Conservation (phyloP, 1,140 invertebrate species). For the Tribolium castaneum region DNA sequence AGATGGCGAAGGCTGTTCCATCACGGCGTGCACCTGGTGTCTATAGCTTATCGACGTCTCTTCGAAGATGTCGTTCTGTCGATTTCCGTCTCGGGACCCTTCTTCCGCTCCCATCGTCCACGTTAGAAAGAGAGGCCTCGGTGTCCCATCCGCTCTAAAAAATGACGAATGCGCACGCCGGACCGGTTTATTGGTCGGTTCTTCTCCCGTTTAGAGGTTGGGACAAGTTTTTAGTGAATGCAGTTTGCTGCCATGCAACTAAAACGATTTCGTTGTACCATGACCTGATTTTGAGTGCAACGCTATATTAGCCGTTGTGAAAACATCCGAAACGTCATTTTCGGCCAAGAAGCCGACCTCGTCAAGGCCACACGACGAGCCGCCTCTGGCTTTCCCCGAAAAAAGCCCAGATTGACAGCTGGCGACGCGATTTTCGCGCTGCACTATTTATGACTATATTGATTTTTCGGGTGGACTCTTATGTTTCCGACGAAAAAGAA, state of each 20-base stretch:
- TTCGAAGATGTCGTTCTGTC: constrained; percentile 23
- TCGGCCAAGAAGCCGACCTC: constrained; percentile 40
- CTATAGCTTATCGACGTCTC: neutral
- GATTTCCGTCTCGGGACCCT: constrained; percentile 11
- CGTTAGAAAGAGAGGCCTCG: neutral
- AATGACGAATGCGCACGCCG: constrained; percentile 57
- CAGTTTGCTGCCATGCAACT: constrained; percentile 58
- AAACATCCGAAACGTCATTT: constrained; percentile 54
- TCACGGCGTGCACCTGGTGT: neutral
- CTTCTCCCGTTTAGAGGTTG: constrained; percentile 60
- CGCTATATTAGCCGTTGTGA: constrained; percentile 56
- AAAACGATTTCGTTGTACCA: constrained; percentile 63
- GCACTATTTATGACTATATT: constrained; percentile 60
- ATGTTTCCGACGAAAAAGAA: constrained; percentile 43
- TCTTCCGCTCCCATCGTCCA: neutral
- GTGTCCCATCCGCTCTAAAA: constrained; percentile 48
- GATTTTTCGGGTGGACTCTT: constrained; percentile 59
- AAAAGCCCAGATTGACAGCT: constrained; percentile 41
- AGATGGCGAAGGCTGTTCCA: neutral
- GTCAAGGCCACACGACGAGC: constrained; percentile 44
- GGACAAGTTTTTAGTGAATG: constrained; percentile 61
- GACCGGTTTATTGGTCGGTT: constrained; percentile 60
- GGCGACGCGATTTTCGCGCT: constrained; percentile 23
- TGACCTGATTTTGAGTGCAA: constrained; percentile 63
- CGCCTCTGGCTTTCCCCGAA: constrained; percentile 11